Percentiles rank a stretch among this genome's conserved stretches.
phyloP scores from a whole-genome alignment of 23 tunicate genomes.

The Halocynthia aurantium region DNA sequence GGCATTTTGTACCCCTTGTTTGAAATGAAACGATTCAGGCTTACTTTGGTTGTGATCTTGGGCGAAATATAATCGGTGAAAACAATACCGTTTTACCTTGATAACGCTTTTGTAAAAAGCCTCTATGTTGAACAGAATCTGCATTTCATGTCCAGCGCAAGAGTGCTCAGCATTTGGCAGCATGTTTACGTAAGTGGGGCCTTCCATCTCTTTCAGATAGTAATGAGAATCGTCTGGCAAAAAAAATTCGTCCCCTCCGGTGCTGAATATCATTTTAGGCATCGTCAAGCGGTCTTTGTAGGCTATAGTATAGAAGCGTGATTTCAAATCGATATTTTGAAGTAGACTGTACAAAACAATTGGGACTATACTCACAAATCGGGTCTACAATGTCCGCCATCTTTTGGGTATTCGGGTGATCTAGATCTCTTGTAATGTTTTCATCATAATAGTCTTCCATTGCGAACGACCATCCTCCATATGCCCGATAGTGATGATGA shows the following conservation, averaged over 20 bases:
- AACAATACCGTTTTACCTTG: slow-evolving; percentile 39
- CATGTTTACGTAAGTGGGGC: slow-evolving; percentile 89
- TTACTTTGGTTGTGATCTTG: not conserved
- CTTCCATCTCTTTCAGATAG: slow-evolving; percentile 73
- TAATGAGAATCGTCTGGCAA: slow-evolving; percentile 91
- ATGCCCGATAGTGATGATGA: slow-evolving; percentile 93
- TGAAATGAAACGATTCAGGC: not conserved
- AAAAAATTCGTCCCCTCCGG: slow-evolving; percentile 94
- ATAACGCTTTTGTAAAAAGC: slow-evolving; percentile 79
- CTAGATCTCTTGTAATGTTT: slow-evolving; percentile 77
- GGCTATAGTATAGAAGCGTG: slow-evolving; percentile 23
- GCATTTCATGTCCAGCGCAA: slow-evolving; percentile 88
- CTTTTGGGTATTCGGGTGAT: slow-evolving; percentile 74
- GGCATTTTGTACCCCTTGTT: slow-evolving; percentile 54
- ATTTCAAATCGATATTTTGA: too few relatives aligned
- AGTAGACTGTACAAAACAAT: not conserved
- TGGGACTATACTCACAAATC: slow-evolving; percentile 22
- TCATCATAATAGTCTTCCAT: slow-evolving; percentile 85
- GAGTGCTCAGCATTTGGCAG: slow-evolving; percentile 97
- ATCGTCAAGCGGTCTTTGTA: slow-evolving; percentile 88
- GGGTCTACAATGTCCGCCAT: slow-evolving; percentile 88
- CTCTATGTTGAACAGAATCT: slow-evolving; percentile 69
- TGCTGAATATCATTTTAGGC: slow-evolving; percentile 91
- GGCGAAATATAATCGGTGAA: not conserved
- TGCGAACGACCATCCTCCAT: slow-evolving; percentile 96